Evolutionary conservation across 2,113 vertebrate species (phyloP).

Genomic region (Puma concolor): DNA sequence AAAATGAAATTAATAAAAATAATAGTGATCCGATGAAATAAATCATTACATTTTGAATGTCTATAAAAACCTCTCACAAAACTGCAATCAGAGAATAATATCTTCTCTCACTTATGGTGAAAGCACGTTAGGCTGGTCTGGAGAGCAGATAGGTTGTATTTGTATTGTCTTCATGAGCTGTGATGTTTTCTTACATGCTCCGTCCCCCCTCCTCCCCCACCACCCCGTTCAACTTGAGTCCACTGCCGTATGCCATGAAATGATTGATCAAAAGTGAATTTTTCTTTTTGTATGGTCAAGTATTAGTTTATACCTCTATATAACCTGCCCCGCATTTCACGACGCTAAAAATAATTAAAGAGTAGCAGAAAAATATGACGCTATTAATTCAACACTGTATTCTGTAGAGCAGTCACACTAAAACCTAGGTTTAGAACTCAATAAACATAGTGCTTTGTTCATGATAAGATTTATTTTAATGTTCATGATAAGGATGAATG

Average conservation of each 20-base stretch:
- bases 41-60: background rate
- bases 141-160: background rate
- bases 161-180: background rate
- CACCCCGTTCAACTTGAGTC: background rate
- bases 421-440: constrained; percentile 27
- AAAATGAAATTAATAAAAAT: background rate
- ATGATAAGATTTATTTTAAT: background rate
- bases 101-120: background rate
- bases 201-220: background rate
- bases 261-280: background rate
- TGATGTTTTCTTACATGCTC: background rate
- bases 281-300: background rate
- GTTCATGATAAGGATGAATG: background rate
- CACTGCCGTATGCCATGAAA: background rate
- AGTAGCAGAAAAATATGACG: background rate
- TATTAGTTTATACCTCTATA: background rate
- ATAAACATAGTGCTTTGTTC: background rate
- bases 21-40: background rate
- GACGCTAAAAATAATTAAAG: constrained; percentile 1
- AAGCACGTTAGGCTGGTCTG: background rate
- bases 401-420: background rate
- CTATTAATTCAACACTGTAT: background rate
- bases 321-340: background rate
- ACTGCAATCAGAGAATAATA: background rate
- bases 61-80: background rate